Conservation (phyloP, 2,888 invertebrate species). For the Saturnia pavonia region DNA sequence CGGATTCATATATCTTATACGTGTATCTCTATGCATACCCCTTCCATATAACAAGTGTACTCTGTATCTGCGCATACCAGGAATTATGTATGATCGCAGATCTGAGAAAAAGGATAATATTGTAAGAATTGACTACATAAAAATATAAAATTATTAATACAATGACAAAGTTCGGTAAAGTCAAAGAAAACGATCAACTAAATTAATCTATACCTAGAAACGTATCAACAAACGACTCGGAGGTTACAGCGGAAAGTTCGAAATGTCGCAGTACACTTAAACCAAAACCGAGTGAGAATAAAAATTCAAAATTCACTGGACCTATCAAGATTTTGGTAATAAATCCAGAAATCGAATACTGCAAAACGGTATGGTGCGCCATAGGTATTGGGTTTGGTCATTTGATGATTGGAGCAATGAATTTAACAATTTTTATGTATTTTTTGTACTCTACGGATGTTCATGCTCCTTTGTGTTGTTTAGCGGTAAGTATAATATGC, state of each 20-base stretch:
- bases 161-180: not conserved
- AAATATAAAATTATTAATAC: not conserved
- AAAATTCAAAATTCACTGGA: constrained; percentile 3
- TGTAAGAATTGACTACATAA: not conserved
- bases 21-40: not conserved
- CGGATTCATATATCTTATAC: not conserved
- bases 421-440: constrained; percentile 42
- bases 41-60: not conserved
- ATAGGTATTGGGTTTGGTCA: constrained; percentile 41
- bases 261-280: not conserved
- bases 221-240: not conserved
- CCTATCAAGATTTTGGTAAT: constrained; percentile 43
- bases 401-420: constrained; percentile 44
- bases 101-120: not conserved
- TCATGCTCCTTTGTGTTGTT: constrained; percentile 41
- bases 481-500: constrained; percentile 40
- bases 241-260: not conserved
- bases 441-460: constrained; percentile 32
- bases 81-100: not conserved
- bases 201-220: not conserved
- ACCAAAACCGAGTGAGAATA: constrained; percentile 8
- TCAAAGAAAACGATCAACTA: not conserved
- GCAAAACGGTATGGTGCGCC: constrained; percentile 41
- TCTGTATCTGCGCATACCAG: not conserved
- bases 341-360: constrained; percentile 42